A percentile compares a stretch with the other conserved stretches of the same genome.
These are phyloP conservation scores for Ammodramus savannarum DNA, from an alignment of 2,113 vertebrate species.

Conservation along the genomic window DNA sequence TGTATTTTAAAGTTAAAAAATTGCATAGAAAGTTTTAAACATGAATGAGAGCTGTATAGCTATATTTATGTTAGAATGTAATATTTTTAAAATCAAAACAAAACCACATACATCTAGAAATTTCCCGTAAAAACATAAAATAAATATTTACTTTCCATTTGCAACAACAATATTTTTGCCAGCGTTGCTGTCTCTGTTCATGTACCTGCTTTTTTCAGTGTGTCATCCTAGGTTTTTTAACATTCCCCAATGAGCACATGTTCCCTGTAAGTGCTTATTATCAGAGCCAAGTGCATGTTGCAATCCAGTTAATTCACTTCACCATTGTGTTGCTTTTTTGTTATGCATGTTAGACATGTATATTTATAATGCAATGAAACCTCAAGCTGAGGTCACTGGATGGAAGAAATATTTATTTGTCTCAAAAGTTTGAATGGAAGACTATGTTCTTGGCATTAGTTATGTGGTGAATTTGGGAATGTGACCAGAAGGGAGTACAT, in stretches of 20 bases:
- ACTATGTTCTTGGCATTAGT: background rate
- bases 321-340: background rate
- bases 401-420: background rate
- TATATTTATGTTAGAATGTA: background rate
- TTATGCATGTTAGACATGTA: background rate
- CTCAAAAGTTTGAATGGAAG: background rate
- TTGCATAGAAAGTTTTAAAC: background rate
- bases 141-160: background rate
- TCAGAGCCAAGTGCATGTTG: background rate
- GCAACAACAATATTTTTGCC: background rate
- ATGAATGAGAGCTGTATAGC: background rate
- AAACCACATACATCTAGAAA: background rate
- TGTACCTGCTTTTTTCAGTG: background rate
- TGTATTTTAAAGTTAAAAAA: background rate
- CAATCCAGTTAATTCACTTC: background rate
- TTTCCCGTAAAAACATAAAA: background rate
- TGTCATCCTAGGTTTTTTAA: background rate
- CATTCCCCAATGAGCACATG: background rate
- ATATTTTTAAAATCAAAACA: background rate
- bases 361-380: background rate
- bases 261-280: background rate
- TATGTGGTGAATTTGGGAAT: background rate
- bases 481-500: background rate
- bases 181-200: background rate
- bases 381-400: background rate